Evolutionary conservation across 2,888 invertebrate genomes (phyloP).

Genomic region (Melanostoma mellinum): DNA sequence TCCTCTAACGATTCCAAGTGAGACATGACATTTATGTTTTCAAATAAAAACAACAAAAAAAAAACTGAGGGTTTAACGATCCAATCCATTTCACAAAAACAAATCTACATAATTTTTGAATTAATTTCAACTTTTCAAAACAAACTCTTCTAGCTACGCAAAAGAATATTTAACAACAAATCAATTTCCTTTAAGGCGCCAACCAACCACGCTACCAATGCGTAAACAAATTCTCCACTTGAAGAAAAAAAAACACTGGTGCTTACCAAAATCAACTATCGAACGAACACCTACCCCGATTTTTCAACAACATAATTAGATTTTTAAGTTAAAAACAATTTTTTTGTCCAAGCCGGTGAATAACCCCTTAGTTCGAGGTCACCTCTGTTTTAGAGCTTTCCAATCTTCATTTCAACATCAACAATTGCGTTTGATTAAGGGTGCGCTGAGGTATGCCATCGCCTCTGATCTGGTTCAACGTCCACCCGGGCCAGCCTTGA

Average conservation of each 20-base stretch:
- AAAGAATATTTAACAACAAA: no score
- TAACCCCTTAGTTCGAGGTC: slow-evolving; percentile 61
- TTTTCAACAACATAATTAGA: slow-evolving; percentile 38
- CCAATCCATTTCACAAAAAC: no score
- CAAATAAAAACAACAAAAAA: no score
- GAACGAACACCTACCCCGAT: neutral
- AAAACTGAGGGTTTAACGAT: no score
- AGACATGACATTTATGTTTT: no score
- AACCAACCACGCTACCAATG: no score
- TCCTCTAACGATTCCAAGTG: no score
- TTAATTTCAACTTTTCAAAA: no score
- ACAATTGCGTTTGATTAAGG: slow-evolving; percentile 1
- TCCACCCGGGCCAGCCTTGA: slow-evolving; percentile 61
- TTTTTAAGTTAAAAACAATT: slow-evolving; percentile 54
- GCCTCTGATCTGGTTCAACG: slow-evolving; percentile 56
- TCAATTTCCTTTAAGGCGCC: no score
- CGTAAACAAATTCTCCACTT: no score
- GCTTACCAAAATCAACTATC: neutral
- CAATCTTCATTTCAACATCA: neutral
- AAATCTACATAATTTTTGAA: no score
- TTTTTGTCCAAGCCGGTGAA: slow-evolving; percentile 49
- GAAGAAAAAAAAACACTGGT: neutral
- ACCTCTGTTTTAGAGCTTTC: neutral
- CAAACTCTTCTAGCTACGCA: no score
- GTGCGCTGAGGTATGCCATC: slow-evolving; percentile 4